Conservation (phyloP, 2,113 vertebrate species). For the Alethe diademata region DNA sequence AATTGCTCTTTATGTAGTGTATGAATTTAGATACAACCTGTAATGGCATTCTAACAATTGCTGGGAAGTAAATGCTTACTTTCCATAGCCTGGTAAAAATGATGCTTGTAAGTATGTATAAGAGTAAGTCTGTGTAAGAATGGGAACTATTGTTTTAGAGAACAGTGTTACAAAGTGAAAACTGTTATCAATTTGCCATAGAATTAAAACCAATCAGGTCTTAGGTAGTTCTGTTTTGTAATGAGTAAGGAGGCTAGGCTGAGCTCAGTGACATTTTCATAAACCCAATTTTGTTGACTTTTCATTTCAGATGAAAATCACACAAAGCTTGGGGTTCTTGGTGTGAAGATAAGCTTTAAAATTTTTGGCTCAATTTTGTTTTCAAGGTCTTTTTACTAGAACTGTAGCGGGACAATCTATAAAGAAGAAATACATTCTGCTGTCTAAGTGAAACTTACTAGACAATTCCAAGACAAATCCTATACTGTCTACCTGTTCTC, state of each 20-base stretch:
- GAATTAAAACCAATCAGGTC: too few relatives aligned
- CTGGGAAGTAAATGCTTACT: background rate
- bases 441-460: background rate
- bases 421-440: background rate
- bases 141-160: background rate
- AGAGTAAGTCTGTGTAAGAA: background rate
- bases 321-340: background rate
- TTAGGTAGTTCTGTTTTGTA: background rate
- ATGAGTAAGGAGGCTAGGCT: background rate
- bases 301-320: background rate
- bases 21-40: background rate
- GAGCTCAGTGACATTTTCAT: background rate
- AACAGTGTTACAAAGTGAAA: background rate
- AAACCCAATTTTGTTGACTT: fast-evolving
- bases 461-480: background rate
- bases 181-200: background rate
- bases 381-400: background rate
- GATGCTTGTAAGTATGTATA: background rate
- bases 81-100: background rate
- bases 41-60: constrained; percentile 19
- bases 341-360: background rate
- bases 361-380: background rate
- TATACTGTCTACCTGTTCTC: background rate
- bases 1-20: background rate
- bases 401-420: background rate